Evolutionary conservation across 2,888 invertebrate genomes (phyloP), one percentile per base, ranked within the genome.

Genomic region (Empis stercorea): DNA sequence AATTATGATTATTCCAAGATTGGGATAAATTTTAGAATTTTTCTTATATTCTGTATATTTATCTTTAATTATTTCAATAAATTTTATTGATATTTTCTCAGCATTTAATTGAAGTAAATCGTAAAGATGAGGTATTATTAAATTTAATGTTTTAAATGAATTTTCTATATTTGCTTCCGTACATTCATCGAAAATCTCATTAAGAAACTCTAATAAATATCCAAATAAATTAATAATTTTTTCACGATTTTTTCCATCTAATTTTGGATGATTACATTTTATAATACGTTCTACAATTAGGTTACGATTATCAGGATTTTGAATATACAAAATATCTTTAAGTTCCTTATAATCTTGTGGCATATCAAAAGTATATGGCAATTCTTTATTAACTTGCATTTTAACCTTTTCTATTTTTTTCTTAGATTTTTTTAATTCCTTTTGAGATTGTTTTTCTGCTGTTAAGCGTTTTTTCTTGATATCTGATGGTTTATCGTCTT

Each of bases 181-280:
- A 61, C 10, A 58, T 46, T 72, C 67, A 9, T 65, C 58, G 53
- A 80, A 79, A 47, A 79, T 60, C 56, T 87, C 84, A 57, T 87
- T 80, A 9, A 87, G 68, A 60, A 86, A 80, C 63, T 91, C 86
- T 30, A 94, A 63, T 53, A 92, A 64, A 60, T 82, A 84, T 0
- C 79, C 78, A 61, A 86, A 89, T 1, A 95, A 64, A 56, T 77
- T 73, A 45, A 79, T 76, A 11, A 93, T 71, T 59, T 81, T 79
- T 32, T 82, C 80, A 62, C 86, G 87, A 61, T 93, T 93, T 14
- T 79, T 79, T 53, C 79, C 80, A 7, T 79, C 79, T 44, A 92
- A 66, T 58, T 87, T 81, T 3, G 87, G 87, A 66, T 93, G 87
- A 68, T 89, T 85, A 59, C 84, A 87, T 69, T 91, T 91, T 15